phyloP scores from a whole-genome alignment of 2,888 invertebrate genomes.

The Litoditis marina region DNA sequence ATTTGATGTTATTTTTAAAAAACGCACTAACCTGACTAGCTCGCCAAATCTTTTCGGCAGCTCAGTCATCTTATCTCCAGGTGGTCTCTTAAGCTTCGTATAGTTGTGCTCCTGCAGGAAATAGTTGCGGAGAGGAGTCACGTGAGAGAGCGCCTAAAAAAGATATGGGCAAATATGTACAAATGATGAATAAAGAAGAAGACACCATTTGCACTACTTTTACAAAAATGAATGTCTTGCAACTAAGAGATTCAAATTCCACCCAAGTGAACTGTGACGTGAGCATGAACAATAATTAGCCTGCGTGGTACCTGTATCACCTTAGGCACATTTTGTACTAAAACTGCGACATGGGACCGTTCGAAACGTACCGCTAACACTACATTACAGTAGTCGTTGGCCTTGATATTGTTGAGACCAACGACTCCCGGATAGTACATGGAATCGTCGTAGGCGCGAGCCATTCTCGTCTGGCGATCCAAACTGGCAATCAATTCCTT shows the following conservation, averaged over 20 bases:
- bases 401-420: slow-evolving; percentile 97
- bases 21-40: slow-evolving; percentile 27
- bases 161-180: not conserved
- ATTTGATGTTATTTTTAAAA: not conserved
- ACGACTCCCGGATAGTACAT: slow-evolving; percentile 89
- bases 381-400: slow-evolving; percentile 99
- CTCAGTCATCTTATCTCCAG: slow-evolving; percentile 87
- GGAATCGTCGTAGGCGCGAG: slow-evolving; percentile 85
- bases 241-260: no score
- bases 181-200: no score
- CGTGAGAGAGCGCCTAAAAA: slow-evolving; percentile 83
- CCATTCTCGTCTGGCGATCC: slow-evolving; percentile 72
- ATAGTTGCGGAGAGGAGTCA: slow-evolving; percentile 87
- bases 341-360: no score
- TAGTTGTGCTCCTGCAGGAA: slow-evolving; percentile 92
- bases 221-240: no score
- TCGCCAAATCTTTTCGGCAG: slow-evolving; percentile 72
- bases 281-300: no score
- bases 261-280: no score
- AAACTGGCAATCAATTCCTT: slow-evolving; percentile 74
- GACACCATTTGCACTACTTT: no score
- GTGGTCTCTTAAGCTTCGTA: slow-evolving; percentile 77
- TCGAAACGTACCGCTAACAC: slow-evolving; percentile 76
- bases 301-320: no score
- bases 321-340: no score